phyloP scores from a whole-genome alignment of 2,797 vertebrate species.

The Rhynchonycteris naso region DNA sequence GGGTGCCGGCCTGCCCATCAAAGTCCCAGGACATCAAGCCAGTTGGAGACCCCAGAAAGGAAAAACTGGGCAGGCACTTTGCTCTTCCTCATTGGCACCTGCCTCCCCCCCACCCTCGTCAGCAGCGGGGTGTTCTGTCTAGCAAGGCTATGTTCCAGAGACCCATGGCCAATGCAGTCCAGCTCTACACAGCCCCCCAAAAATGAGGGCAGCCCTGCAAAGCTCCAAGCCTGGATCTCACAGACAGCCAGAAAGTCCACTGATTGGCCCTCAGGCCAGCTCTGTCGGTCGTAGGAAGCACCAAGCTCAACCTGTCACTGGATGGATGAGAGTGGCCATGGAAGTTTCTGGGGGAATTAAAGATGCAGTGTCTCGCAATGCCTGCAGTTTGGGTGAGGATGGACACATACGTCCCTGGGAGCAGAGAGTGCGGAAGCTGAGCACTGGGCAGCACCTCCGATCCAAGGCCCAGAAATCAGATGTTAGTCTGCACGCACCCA shows the following conservation, averaged over 20 bases:
- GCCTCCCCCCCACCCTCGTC: too few relatives aligned
- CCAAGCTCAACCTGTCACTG: background rate
- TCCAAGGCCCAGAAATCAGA: background rate
- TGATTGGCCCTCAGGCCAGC: rapidly evolving
- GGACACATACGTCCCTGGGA: background rate
- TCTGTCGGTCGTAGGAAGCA: background rate
- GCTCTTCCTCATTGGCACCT: background rate
- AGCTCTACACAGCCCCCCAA: background rate
- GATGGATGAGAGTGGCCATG: too few relatives aligned
- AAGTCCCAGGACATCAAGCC: background rate
- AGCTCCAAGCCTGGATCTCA: background rate
- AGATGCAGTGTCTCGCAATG: background rate
- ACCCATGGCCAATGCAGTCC: background rate
- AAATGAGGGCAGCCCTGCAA: background rate
- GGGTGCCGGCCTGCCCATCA: background rate
- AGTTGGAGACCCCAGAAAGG: background rate
- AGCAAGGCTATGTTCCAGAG: background rate
- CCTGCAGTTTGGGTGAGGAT: background rate
- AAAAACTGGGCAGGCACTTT: background rate
- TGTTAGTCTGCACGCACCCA: background rate
- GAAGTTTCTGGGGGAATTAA: background rate
- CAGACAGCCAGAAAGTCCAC: too few relatives aligned
- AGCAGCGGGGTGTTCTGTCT: background rate
- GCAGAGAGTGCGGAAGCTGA: background rate
- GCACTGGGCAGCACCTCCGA: background rate